Conservation (phyloP, 2,797 vertebrate genomes). For the Odontamblyopus lacepedii region DNA sequence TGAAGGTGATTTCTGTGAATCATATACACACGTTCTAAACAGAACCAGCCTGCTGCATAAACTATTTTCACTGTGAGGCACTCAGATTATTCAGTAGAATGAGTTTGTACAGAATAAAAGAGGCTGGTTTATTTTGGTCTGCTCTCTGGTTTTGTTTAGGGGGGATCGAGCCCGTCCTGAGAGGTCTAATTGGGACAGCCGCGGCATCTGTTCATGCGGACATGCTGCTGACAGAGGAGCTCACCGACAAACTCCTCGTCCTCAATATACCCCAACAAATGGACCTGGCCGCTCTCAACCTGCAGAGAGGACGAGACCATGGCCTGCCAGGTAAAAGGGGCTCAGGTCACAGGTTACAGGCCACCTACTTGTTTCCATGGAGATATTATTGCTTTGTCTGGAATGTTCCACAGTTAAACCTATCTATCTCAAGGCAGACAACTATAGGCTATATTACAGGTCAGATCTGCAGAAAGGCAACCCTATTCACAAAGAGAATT, state of each 20-base stretch:
- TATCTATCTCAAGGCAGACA: no score
- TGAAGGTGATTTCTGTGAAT: no score
- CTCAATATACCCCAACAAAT: slow-evolving; percentile 74
- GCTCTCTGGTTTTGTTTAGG: slow-evolving; percentile 69
- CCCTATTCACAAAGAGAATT: no score
- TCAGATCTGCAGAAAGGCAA: no score
- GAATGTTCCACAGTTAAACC: no score
- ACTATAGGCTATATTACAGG: no score
- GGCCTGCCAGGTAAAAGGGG: slow-evolving; percentile 85
- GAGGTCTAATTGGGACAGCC: slow-evolving; percentile 83
- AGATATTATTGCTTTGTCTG: no score
- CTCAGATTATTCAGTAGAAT: background rate
- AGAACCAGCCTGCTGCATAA: no score
- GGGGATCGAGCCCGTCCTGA: slow-evolving; percentile 88
- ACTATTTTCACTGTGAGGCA: no score
- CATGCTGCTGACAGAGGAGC: slow-evolving; percentile 84
- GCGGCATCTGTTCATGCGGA: slow-evolving; percentile 75
- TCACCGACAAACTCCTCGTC: slow-evolving; percentile 86
- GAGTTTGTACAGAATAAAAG: background rate
- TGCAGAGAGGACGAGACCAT: slow-evolving; percentile 94
- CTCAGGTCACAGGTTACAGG: background rate
- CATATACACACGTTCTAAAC: no score
- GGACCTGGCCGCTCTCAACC: slow-evolving; percentile 91
- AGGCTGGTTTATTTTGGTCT: background rate
- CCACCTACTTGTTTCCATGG: no score